These are phyloP conservation scores for Bambusicola thoracicus DNA, from an alignment of 2,113 vertebrate genomes.

Conservation along the genomic window DNA sequence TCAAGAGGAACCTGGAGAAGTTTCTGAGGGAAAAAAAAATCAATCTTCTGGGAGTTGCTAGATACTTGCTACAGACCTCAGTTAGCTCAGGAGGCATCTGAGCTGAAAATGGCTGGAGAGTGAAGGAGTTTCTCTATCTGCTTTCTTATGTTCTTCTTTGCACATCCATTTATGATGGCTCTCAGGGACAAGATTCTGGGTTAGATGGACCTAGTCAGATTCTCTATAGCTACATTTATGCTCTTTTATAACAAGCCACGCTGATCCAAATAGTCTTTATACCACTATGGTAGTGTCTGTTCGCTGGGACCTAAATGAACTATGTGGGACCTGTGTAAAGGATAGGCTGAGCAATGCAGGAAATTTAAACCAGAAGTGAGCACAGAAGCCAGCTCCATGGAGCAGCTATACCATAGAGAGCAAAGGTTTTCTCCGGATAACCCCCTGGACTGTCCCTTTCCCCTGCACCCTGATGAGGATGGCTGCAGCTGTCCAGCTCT, in stretches of 20 bases:
- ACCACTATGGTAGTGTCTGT: conserved; percentile 19
- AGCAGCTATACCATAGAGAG: background rate
- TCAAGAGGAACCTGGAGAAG: background rate
- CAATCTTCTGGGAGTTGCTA: background rate
- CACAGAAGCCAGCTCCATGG: conserved; percentile 1
- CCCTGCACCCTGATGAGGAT: rapidly evolving
- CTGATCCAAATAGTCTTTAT: background rate
- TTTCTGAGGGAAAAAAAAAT: background rate
- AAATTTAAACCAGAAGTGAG: conserved; percentile 27
- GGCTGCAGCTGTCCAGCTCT: background rate
- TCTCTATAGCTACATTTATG: background rate
- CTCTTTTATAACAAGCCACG: background rate
- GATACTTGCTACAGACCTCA: background rate
- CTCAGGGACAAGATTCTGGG: background rate
- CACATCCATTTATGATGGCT: rapidly evolving
- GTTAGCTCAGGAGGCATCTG: background rate
- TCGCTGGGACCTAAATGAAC: conserved; percentile 55
- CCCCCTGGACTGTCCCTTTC: background rate
- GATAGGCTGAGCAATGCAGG: conserved; percentile 6
- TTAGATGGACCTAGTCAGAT: background rate
- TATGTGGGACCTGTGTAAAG: background rate
- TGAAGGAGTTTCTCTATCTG: background rate
- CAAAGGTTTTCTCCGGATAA: background rate
- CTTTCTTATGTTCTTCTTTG: background rate
- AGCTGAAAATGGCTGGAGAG: background rate